Percentiles rank a stretch among this genome's conserved stretches.
Evolutionary conservation across 2,888 invertebrate species (phyloP).

Genomic region (Caenorhabditis imperialis): DNA sequence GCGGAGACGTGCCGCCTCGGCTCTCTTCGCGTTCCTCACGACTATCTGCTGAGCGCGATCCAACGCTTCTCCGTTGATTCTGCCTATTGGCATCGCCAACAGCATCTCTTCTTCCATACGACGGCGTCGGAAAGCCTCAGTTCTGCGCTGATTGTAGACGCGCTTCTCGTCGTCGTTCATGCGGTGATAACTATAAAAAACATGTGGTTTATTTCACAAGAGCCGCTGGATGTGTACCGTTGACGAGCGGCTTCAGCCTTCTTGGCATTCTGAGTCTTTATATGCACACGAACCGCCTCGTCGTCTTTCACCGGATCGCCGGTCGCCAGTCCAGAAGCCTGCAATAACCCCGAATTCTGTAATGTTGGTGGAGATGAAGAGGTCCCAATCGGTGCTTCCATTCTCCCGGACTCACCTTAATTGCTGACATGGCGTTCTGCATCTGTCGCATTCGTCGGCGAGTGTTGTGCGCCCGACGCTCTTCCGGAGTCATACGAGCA

Average conservation of each 20-base stretch:
- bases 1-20: conserved; percentile 74
- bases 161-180: conserved; percentile 76
- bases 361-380: too few relatives aligned
- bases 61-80: conserved; percentile 76
- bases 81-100: conserved; percentile 76
- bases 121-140: conserved; percentile 75
- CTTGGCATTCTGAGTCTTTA: conserved; percentile 75
- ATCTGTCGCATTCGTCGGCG: conserved; percentile 74
- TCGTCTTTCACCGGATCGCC: conserved; percentile 70
- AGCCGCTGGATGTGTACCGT: conserved; percentile 53
- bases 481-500: conserved; percentile 70
- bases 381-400: too few relatives aligned
- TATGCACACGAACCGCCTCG: conserved; percentile 70
- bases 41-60: conserved; percentile 77
- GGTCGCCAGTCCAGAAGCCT: conserved; percentile 57
- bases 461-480: conserved; percentile 74
- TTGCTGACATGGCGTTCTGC: conserved; percentile 66
- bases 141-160: conserved; percentile 74
- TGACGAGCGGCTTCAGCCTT: conserved; percentile 77
- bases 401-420: conserved; percentile 64
- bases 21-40: conserved; percentile 75
- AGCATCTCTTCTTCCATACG: conserved; percentile 77
- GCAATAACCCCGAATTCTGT: conserved; percentile 43
- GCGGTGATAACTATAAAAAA: conserved; percentile 63
- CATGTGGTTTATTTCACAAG: too few relatives aligned